Evolutionary conservation across 2,888 invertebrate genomes (phyloP), one percentile per base, ranked within the genome.

Genomic region (Andricus curvator): DNA sequence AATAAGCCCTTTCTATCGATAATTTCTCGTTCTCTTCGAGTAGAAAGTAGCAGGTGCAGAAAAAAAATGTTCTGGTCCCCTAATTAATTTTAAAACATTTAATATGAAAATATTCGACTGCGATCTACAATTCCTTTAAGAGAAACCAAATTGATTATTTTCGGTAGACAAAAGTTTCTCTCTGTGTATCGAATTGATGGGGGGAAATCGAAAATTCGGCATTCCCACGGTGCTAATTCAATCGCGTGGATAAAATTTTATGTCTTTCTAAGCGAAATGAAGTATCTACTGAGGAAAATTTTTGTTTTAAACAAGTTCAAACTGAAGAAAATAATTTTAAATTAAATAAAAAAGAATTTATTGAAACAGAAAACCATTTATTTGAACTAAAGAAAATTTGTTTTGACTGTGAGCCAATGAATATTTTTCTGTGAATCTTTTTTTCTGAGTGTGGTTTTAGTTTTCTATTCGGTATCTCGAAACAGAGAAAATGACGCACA

Each of bases 231-330:
- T 70, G 51, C 29, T 51, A 51, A 70, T 74, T 74, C n/a, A 74
- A 74, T 74, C 22, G 74, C 20, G 74, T 15, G 74, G n/a, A 56
- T 74, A 56, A 74, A 22, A 74, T 74, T 74, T 74, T 74, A 56
- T 74, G 51, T 29, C 13, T n/a, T 8, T 37, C 56, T 60, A 56
- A 74, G 33, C 56, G 51, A 56, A 56, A 51, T 15, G 29, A 56
- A 13, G 33, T 29, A 33, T 37, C 37, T 9, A 8, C 9, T 37
- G 8, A 8, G 1, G 37, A 37, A 37, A 8, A 8, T 8, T 37
- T 37, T 37, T 8, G 1, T 37, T 33, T 33, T 6, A 33, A 33
- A 33, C 33, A 33, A 33, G 6, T 33, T 33, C 5, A 33, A 33
- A 33, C 0, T 33, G 33, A 33, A 33, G 33, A 33, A 33, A 8